Conservation (phyloP, 1,140 invertebrate species). For the Oppia nitens region DNA sequence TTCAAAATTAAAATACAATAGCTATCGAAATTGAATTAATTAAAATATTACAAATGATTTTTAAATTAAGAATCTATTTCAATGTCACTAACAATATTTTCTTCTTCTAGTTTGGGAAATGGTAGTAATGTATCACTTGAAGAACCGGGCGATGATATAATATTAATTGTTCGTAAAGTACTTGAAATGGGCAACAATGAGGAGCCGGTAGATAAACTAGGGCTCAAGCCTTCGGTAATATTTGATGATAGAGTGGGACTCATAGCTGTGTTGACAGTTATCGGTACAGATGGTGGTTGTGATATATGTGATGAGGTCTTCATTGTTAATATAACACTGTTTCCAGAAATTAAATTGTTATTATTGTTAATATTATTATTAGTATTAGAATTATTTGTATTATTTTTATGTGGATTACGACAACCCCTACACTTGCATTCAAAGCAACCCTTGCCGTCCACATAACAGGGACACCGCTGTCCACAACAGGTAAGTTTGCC, state of each 20-base stretch:
- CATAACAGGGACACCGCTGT: constrained; percentile 80
- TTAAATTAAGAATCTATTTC: neutral
- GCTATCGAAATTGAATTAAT: too few species aligned
- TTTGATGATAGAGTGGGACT: neutral
- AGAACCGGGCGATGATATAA: neutral
- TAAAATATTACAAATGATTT: too few species aligned
- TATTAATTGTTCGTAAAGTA: neutral
- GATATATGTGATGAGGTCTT: neutral
- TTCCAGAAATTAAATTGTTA: neutral
- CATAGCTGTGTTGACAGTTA: neutral
- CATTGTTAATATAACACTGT: neutral
- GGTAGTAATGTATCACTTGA: neutral
- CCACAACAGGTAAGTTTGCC: constrained; percentile 80
- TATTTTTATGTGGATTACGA: constrained; percentile 59
- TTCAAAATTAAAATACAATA: too few species aligned
- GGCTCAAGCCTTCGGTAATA: neutral
- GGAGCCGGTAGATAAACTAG: neutral
- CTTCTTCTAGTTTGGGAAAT: neutral
- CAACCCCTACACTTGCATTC: constrained; percentile 79
- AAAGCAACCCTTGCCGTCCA: constrained; percentile 61
- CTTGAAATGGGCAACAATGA: neutral
- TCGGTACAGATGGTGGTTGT: neutral
- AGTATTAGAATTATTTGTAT: neutral
- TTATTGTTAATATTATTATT: neutral
- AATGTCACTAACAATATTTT: neutral